phyloP scores from a whole-genome alignment of 1,140 invertebrate species.

The Nylanderia fulva region DNA sequence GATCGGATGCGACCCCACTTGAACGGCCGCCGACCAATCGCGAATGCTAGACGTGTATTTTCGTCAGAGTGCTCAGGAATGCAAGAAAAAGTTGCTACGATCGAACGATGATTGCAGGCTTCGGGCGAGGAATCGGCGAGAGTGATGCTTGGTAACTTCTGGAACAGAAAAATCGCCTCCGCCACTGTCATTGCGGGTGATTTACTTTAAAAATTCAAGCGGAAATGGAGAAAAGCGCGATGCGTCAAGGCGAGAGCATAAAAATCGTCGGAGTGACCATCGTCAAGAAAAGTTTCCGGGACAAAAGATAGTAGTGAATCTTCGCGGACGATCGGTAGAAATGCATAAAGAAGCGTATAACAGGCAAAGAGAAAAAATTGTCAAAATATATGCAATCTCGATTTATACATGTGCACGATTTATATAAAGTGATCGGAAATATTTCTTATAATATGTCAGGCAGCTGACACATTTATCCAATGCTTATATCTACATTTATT shows the following conservation, averaged over 20 bases:
- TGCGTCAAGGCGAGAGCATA: background rate
- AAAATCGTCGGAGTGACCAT: background rate
- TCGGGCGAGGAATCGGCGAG: slow-evolving; percentile 11
- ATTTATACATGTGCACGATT: background rate
- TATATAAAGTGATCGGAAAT: background rate
- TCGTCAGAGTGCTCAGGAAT: background rate
- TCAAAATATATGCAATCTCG: background rate
- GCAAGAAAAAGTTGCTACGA: slow-evolving; percentile 40
- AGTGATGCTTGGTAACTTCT: slow-evolving; percentile 8
- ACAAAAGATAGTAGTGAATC: slow-evolving; percentile 20
- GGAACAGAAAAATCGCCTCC: background rate
- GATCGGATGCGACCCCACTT: slow-evolving; percentile 17
- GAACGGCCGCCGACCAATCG: slow-evolving; percentile 20
- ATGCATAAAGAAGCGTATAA: background rate
- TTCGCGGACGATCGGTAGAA: background rate
- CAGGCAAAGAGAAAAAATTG: background rate
- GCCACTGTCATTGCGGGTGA: background rate
- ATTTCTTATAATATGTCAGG: background rate
- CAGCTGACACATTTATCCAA: background rate
- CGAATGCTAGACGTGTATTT: slow-evolving; percentile 14
- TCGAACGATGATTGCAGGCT: slow-evolving; percentile 46
- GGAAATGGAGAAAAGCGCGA: slow-evolving; percentile 10
- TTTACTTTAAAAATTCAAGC: slow-evolving; percentile 62
- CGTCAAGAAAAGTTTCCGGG: background rate
- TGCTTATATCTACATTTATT: background rate